Conservation (phyloP, 1,140 invertebrate genomes). For the Dinoponera quadriceps region DNA sequence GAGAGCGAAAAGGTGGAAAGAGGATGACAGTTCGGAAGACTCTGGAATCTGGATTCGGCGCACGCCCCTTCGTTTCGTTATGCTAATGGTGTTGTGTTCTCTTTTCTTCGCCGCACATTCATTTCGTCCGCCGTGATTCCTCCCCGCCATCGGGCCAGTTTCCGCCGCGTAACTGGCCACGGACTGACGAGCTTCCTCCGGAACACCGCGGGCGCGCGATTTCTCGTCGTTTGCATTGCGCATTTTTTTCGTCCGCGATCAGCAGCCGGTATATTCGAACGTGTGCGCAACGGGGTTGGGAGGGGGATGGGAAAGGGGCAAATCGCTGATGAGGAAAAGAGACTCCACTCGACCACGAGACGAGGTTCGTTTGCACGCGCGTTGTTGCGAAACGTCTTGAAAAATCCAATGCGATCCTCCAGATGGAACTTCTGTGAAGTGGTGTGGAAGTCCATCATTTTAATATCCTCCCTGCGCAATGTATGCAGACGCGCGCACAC, state of each 20-base stretch:
- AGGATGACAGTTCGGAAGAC: conserved; percentile 26
- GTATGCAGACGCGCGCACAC: too few species aligned
- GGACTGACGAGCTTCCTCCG: conserved; percentile 37
- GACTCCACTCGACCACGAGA: background rate
- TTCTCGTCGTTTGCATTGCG: conserved; percentile 32
- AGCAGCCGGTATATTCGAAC: background rate
- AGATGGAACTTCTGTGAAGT: conserved; percentile 11
- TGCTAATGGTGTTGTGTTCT: conserved; percentile 72
- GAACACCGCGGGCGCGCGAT: background rate
- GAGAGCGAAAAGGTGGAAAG: background rate
- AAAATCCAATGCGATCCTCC: too few species aligned
- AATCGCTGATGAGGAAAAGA: conserved; percentile 23
- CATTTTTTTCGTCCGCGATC: conserved; percentile 15
- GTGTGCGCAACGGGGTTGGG: background rate
- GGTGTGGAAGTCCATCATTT: too few species aligned
- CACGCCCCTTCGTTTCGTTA: conserved; percentile 73
- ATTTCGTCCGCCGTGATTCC: conserved; percentile 67
- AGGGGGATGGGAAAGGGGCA: background rate
- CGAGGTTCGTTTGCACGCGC: conserved; percentile 29
- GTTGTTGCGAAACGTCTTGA: too few species aligned
- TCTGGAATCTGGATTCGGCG: conserved; percentile 67
- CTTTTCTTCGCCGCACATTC: conserved; percentile 57
- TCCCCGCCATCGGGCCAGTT: conserved; percentile 2
- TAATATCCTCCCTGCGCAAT: too few species aligned
- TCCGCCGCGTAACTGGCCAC: conserved; percentile 3